A percentile compares a stretch with the other conserved stretches of the same genome.
phyloP scores from a whole-genome alignment of 2,797 vertebrate genomes.

The Aeoliscus strigatus region DNA sequence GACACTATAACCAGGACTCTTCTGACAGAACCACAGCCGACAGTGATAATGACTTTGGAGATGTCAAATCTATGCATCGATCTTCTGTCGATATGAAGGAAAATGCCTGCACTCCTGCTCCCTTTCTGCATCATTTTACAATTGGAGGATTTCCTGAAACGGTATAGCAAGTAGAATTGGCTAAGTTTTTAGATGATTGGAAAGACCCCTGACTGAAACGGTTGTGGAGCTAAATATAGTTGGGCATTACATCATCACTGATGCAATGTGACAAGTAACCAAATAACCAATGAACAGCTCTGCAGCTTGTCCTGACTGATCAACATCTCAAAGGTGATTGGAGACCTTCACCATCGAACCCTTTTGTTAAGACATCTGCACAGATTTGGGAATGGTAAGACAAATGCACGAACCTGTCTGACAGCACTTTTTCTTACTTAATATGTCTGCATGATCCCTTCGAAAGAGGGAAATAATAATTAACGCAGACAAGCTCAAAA shows the following conservation, averaged over 20 bases:
- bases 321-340: conserved; percentile 17
- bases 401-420: conserved; percentile 39
- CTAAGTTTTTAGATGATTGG: conserved; percentile 23
- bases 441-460: conserved; percentile 48
- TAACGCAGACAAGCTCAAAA: conserved; percentile 54
- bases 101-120: conserved; percentile 12
- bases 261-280: conserved; percentile 9
- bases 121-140: conserved; percentile 36
- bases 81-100: conserved; percentile 12
- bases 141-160: conserved; percentile 44
- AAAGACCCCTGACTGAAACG: conserved; percentile 32
- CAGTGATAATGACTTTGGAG: conserved; percentile 9
- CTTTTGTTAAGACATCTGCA: conserved; percentile 55
- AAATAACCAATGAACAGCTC: conserved; percentile 12
- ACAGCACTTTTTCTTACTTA: conserved; percentile 54
- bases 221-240: conserved; percentile 9
- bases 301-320: conserved; percentile 12
- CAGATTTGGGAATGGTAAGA: conserved; percentile 43
- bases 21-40: conserved; percentile 22
- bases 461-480: conserved; percentile 38
- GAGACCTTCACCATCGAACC: conserved; percentile 23
- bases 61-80: conserved; percentile 29
- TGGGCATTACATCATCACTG: conserved; percentile 6
- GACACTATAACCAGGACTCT: conserved; percentile 41
- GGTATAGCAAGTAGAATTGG: conserved; percentile 16